Conservation (phyloP, 2,113 vertebrate genomes). For the Narcine bancroftii region DNA sequence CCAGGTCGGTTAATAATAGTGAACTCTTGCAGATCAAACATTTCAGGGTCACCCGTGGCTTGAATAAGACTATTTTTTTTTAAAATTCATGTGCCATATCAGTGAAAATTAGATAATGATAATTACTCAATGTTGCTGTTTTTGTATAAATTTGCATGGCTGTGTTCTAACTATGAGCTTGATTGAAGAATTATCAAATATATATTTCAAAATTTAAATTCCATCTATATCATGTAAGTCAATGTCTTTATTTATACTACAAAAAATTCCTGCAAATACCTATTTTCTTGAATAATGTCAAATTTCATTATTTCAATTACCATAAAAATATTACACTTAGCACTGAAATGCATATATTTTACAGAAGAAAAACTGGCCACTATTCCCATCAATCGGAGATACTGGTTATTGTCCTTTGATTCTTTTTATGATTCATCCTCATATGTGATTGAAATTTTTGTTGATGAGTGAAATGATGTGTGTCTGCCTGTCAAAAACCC, state of each 20-base stretch:
- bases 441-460: too few relatives aligned
- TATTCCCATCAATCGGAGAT: too few relatives aligned
- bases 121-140: not conserved
- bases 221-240: not conserved
- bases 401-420: too few relatives aligned
- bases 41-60: not conserved
- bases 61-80: not conserved
- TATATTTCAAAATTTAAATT: not conserved
- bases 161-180: not conserved
- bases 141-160: not conserved
- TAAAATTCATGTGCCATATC: not conserved
- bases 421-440: too few relatives aligned
- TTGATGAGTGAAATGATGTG: too few relatives aligned
- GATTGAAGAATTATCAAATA: not conserved
- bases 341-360: too few relatives aligned
- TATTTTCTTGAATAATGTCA: not conserved
- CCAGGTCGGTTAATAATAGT: not conserved
- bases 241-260: not conserved
- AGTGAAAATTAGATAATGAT: not conserved
- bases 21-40: not conserved
- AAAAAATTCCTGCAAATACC: not conserved
- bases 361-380: too few relatives aligned
- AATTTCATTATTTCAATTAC: not conserved
- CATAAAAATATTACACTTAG: not conserved
- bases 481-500: too few relatives aligned